Percentiles rank a stretch among this genome's conserved stretches.
These are phyloP conservation scores for Meriones psammophilus DNA, from an alignment of 2,797 vertebrate species.

Conservation along the genomic window DNA sequence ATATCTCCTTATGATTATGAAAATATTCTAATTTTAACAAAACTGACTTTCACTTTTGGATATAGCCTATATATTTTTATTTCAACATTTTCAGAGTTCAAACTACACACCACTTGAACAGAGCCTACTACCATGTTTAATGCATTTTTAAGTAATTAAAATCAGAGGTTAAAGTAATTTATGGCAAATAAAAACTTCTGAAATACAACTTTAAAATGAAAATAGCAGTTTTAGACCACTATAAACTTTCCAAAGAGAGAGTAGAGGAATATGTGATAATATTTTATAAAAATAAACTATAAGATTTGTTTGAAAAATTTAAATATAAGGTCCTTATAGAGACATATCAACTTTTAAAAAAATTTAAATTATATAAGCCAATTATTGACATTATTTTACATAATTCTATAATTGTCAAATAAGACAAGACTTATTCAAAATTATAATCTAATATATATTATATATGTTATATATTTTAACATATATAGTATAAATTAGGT, in stretches of 20 bases:
- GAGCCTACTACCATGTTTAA: no score
- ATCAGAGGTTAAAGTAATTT: neutral
- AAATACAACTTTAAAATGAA: neutral
- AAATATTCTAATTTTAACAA: neutral
- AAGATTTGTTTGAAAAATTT: neutral
- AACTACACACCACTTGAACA: neutral
- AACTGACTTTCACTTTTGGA: neutral
- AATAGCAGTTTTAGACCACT: neutral
- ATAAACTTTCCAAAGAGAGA: neutral
- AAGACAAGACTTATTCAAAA: no score
- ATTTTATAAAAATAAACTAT: neutral
- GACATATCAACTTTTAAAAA: neutral
- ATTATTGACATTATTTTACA: neutral
- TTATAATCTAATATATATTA: no score
- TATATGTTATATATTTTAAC: no score
- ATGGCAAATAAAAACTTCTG: neutral
- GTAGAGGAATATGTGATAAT: neutral
- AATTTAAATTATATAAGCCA: neutral
- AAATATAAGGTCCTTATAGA: neutral
- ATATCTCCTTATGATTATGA: neutral
- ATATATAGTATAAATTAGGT: no score
- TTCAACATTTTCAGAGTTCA: neutral
- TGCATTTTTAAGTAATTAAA: neutral
- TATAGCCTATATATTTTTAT: neutral
- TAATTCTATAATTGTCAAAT: neutral